Percentiles rank a stretch among this genome's conserved stretches.
These are phyloP conservation scores for Amaurobius ferox DNA, from an alignment of 2,888 invertebrate species.

Conservation along the genomic window DNA sequence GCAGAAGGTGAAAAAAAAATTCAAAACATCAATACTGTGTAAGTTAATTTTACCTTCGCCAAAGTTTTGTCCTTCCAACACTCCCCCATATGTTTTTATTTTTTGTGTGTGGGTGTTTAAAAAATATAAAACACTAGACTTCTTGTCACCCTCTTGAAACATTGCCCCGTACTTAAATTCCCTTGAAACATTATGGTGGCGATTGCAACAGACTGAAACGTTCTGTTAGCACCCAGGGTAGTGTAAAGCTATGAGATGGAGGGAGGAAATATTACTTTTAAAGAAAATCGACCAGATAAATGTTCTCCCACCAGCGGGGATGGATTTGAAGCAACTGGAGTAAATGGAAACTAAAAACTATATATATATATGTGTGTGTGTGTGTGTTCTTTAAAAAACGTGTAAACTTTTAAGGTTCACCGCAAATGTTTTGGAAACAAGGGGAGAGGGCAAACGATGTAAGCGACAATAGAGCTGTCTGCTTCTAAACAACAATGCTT, in stretches of 20 bases:
- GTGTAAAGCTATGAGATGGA: neutral
- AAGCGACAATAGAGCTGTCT: constrained; percentile 11
- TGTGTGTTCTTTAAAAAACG: constrained; percentile 42
- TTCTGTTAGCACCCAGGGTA: constrained; percentile 29
- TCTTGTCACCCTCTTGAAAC: constrained; percentile 60
- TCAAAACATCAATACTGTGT: neutral
- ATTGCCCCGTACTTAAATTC: constrained; percentile 40
- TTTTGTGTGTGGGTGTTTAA: constrained; percentile 37
- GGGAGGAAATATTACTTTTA: constrained; percentile 13
- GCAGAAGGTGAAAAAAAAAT: neutral
- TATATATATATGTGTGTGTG: too few species aligned
- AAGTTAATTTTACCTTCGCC: constrained; percentile 10
- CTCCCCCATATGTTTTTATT: constrained; percentile 13
- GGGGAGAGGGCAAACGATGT: neutral
- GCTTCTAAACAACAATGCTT: constrained; percentile 28
- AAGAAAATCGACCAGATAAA: constrained; percentile 41
- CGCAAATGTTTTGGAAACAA: constrained; percentile 64
- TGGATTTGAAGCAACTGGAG: neutral
- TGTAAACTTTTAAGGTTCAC: constrained; percentile 55
- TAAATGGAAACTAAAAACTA: constrained; percentile 7
- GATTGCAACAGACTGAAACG: constrained; percentile 36
- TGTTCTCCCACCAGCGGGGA: neutral
- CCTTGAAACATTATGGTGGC: constrained; percentile 22
- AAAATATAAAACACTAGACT: constrained; percentile 36
- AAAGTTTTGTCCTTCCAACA: constrained; percentile 14